phyloP scores from a whole-genome alignment of 2,888 invertebrate genomes.

The Seira sanloemensis region DNA sequence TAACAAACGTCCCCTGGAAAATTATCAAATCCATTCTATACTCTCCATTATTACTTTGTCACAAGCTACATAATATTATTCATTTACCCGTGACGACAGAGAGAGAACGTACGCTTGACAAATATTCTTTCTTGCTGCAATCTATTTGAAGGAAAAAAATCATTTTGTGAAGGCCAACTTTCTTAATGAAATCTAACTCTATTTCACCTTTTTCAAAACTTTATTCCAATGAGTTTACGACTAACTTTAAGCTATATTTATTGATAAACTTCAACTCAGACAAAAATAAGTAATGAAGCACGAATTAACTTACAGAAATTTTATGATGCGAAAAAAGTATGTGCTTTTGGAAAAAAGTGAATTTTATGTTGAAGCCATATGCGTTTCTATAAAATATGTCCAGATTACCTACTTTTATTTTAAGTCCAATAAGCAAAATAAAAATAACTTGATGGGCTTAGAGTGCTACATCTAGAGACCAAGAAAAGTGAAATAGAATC shows the following conservation, averaged over 20 bases:
- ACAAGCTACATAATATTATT: not conserved
- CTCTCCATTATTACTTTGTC: not conserved
- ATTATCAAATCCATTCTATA: not conserved
- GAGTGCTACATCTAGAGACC: not conserved
- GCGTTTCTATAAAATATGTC: not conserved
- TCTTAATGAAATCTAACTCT: not conserved
- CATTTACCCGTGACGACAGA: not conserved
- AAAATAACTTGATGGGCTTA: not conserved
- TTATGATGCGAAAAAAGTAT: not conserved
- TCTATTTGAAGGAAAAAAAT: too few species aligned
- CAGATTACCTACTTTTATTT: not conserved
- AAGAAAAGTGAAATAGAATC: not conserved
- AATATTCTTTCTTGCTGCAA: not conserved
- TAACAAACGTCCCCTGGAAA: not conserved
- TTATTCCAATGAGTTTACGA: not conserved
- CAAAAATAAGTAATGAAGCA: not conserved
- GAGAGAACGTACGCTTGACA: not conserved
- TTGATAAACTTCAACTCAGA: not conserved
- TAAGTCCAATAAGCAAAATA: slow-evolving; percentile 1
- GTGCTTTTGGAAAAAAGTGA: not conserved
- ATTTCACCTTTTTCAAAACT: not conserved
- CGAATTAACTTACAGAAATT: not conserved
- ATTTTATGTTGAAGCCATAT: not conserved
- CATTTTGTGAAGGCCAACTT: not conserved
- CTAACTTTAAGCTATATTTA: too few species aligned